phyloP scores from a whole-genome alignment of 1,140 invertebrate genomes.

The Megalonaias nervosa region DNA sequence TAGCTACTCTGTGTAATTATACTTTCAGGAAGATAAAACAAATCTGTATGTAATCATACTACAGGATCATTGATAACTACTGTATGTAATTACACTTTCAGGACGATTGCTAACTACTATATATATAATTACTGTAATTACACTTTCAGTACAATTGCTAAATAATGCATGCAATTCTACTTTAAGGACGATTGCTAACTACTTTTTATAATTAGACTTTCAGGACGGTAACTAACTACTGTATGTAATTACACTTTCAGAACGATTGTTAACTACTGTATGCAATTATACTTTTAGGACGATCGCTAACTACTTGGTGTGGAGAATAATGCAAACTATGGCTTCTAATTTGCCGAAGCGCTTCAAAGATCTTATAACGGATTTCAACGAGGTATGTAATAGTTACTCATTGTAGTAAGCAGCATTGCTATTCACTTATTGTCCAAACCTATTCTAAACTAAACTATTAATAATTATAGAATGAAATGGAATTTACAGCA shows the following conservation, averaged over 20 bases:
- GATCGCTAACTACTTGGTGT: constrained; percentile 15
- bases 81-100: no score
- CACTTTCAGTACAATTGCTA: no score
- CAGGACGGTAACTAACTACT: neutral
- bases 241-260: neutral
- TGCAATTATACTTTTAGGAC: neutral
- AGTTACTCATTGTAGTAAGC: no score
- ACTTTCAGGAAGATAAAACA: no score
- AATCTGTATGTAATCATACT: no score
- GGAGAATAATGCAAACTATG: constrained; percentile 12
- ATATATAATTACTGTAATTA: no score
- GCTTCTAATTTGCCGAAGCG: neutral
- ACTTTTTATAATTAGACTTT: no score
- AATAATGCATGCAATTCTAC: no score
- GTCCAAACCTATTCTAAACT: neutral
- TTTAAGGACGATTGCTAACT: no score
- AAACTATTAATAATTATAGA: neutral
- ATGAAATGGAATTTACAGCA: neutral
- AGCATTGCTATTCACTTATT: neutral
- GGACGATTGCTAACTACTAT: no score
- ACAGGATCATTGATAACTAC: no score
- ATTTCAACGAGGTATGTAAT: constrained; percentile 10
- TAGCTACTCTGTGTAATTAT: no score
- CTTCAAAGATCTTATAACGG: constrained; percentile 2
- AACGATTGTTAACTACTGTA: neutral